Percentiles rank a stretch among this genome's conserved stretches.
Conservation (phyloP, 1,140 invertebrate genomes). For the Ceratina calcarata region DNA sequence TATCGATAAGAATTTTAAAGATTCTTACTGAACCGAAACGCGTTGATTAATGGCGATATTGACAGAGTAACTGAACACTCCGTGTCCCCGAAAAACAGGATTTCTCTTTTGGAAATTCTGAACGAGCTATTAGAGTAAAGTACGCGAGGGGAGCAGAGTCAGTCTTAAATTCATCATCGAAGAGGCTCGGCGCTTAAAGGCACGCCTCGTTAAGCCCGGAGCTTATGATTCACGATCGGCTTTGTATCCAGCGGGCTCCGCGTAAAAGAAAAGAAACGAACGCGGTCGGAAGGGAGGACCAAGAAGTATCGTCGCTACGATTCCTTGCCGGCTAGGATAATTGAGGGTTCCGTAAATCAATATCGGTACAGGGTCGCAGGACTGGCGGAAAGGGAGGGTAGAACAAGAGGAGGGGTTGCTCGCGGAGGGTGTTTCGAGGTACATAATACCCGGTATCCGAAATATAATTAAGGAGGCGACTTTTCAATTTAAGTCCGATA, state of each 20-base stretch:
- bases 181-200: slow-evolving; percentile 47
- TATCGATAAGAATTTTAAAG: too few species aligned
- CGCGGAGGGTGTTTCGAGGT: slow-evolving; percentile 31
- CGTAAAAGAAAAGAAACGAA: slow-evolving; percentile 52
- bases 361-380: slow-evolving; percentile 47
- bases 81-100: background rate
- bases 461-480: slow-evolving; percentile 75
- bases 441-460: slow-evolving; percentile 68
- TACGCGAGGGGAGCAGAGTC: background rate
- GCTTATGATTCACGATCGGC: slow-evolving; percentile 71
- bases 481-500: slow-evolving; percentile 78
- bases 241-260: slow-evolving; percentile 52
- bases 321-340: slow-evolving; percentile 60
- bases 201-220: slow-evolving; percentile 66
- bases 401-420: slow-evolving; percentile 17
- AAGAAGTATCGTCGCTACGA: slow-evolving; percentile 52
- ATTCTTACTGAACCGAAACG: too few species aligned
- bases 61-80: background rate
- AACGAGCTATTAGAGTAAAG: background rate
- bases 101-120: background rate
- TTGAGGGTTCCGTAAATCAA: slow-evolving; percentile 73
- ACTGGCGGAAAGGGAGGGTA: background rate
- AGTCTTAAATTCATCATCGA: slow-evolving; percentile 62
- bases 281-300: slow-evolving; percentile 8
- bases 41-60: too few species aligned